phyloP scores from a whole-genome alignment of 2,797 vertebrate genomes.

The Anableps anableps region DNA sequence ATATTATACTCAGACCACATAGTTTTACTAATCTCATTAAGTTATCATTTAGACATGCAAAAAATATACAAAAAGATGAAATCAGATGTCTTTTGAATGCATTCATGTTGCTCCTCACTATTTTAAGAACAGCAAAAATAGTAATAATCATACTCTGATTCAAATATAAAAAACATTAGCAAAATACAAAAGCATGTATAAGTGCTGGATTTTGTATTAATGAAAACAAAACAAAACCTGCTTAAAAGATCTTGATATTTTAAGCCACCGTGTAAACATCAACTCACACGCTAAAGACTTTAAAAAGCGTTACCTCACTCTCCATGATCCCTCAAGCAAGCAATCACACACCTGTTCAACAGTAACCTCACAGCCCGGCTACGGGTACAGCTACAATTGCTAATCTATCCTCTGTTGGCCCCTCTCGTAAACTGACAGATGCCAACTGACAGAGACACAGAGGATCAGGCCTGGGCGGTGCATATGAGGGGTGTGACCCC shows the following conservation, averaged over 20 bases:
- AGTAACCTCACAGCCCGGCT: slow-evolving; percentile 1
- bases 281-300: background rate
- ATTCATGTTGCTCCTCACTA: slow-evolving; percentile 27
- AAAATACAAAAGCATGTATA: slow-evolving; percentile 8
- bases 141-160: slow-evolving; percentile 3
- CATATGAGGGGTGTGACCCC: slow-evolving; percentile 34
- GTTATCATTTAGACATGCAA: background rate
- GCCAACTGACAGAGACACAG: slow-evolving; percentile 39
- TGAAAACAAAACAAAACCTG: background rate
- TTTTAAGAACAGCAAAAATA: slow-evolving; percentile 10
- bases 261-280: background rate
- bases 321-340: slow-evolving; percentile 74
- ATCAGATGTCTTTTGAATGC: background rate
- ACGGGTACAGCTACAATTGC: slow-evolving; percentile 35
- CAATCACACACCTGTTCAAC: slow-evolving; percentile 14
- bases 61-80: background rate
- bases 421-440: slow-evolving; percentile 44
- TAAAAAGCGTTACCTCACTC: slow-evolving; percentile 76
- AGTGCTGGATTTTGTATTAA: slow-evolving; percentile 14
- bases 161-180: slow-evolving; percentile 33
- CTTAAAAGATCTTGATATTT: background rate
- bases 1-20: background rate
- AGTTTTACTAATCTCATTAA: background rate
- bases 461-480: slow-evolving; percentile 15
- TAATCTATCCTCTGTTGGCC: slow-evolving; percentile 54